A percentile compares a stretch with the other conserved stretches of the same genome.
Conservation (phyloP, 2,888 invertebrate species). For the Hypsopygia costalis region DNA sequence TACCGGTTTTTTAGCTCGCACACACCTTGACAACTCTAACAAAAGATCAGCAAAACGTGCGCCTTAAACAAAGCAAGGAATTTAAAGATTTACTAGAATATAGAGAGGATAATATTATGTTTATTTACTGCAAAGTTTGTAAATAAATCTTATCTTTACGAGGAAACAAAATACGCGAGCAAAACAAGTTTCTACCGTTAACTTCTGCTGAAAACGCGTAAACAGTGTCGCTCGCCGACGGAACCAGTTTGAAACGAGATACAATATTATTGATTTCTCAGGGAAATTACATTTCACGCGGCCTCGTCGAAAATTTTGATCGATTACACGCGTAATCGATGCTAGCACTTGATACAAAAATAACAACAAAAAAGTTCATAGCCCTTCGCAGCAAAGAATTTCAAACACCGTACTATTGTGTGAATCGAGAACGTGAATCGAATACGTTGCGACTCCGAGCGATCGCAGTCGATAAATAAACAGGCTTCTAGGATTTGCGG, state of each 20-base stretch:
- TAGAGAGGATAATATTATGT: too few relatives aligned
- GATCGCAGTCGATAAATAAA: constrained; percentile 64
- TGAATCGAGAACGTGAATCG: constrained; percentile 73
- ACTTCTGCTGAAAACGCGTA: constrained; percentile 54
- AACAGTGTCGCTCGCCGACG: constrained; percentile 38
- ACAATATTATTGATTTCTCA: constrained; percentile 37
- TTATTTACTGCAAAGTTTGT: constrained; percentile 37
- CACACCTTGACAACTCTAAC: constrained; percentile 34
- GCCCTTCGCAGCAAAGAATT: constrained; percentile 51
- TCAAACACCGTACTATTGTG: constrained; percentile 66
- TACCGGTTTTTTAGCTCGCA: constrained; percentile 22
- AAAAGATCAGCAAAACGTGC: constrained; percentile 40
- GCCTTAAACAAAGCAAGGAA: constrained; percentile 45
- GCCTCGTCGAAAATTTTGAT: constrained; percentile 15
- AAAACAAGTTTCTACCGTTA: constrained; percentile 74
- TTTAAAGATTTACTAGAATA: constrained; percentile 15
- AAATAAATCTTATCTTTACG: constrained; percentile 46
- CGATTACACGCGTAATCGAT: constrained; percentile 3
- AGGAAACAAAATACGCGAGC: constrained; percentile 41
- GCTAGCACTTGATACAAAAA: constrained; percentile 17
- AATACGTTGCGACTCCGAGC: constrained; percentile 57
- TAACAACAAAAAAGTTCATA: constrained; percentile 50
- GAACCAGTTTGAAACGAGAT: constrained; percentile 53
- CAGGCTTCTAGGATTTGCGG: constrained; percentile 52
- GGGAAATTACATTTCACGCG: constrained; percentile 28